Conservation (phyloP, 1,140 invertebrate genomes). For the Lasaia peninsularis region DNA sequence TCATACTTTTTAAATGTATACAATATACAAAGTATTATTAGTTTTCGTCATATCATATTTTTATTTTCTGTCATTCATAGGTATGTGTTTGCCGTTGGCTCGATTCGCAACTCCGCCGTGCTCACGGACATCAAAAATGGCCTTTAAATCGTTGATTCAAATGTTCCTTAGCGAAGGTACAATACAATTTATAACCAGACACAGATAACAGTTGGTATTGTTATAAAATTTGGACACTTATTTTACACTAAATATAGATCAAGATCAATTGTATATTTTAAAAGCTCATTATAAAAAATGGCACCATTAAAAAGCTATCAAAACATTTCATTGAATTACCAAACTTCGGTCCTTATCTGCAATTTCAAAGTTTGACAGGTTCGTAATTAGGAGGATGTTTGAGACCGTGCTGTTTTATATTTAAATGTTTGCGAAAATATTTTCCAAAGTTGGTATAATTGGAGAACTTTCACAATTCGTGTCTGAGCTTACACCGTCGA, state of each 20-base stretch:
- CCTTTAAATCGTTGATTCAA: no score
- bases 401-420: conserved; percentile 7
- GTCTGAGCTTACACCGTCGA: no score
- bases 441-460: background rate
- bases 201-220: no score
- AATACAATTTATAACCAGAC: background rate
- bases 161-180: background rate
- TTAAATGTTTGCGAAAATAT: conserved; percentile 8
- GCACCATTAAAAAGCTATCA: conserved; percentile 7
- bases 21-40: no score
- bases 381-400: conserved; percentile 8
- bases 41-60: no score
- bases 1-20: no score
- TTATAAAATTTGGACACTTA: no score
- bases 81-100: no score
- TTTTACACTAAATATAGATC: no score
- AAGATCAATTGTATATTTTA: background rate
- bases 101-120: no score
- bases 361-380: conserved; percentile 8
- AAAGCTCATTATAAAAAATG: background rate
- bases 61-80: no score
- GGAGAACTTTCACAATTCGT: background rate
- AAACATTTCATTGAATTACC: conserved; percentile 6
- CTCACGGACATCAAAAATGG: no score
- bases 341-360: background rate